Percentiles rank a stretch among this genome's conserved stretches.
phyloP scores from a whole-genome alignment of 1,140 invertebrate genomes.

The Latrodectus geometricus region DNA sequence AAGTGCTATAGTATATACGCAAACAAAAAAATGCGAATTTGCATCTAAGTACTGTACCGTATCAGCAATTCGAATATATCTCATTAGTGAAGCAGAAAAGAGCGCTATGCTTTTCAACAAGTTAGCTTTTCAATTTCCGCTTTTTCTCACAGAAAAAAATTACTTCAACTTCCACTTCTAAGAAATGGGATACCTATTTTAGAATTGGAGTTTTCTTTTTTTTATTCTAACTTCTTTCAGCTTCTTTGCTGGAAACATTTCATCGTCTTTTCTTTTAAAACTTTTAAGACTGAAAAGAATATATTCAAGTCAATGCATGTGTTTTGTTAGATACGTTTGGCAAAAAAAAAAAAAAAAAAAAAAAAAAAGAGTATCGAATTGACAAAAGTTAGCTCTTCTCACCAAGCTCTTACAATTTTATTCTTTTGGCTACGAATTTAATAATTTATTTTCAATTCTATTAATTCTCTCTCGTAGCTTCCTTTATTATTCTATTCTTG shows the following conservation, averaged over 20 bases:
- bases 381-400: too few species aligned
- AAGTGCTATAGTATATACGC: too few species aligned
- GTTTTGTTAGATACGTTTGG: too few species aligned
- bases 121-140: slow-evolving; percentile 58
- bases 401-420: too few species aligned
- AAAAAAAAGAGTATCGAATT: too few species aligned
- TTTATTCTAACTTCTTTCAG: background rate
- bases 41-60: slow-evolving; percentile 44
- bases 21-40: slow-evolving; percentile 25
- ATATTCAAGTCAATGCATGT: background rate
- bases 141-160: slow-evolving; percentile 24
- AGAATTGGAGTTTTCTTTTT: background rate
- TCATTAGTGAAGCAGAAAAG: slow-evolving; percentile 41
- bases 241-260: slow-evolving; percentile 17
- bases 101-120: slow-evolving; percentile 6
- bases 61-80: slow-evolving; percentile 47
- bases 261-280: slow-evolving; percentile 4
- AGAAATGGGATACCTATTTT: slow-evolving; percentile 9
- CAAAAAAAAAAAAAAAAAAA: too few species aligned
- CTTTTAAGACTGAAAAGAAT: slow-evolving; percentile 28
- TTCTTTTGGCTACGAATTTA: too few species aligned
- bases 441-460: too few species aligned
- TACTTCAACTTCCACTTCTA: slow-evolving; percentile 14
- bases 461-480: too few species aligned
- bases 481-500: too few species aligned